Conservation (phyloP, 2,888 invertebrate species). For the Acanthoscelides obtectus region DNA sequence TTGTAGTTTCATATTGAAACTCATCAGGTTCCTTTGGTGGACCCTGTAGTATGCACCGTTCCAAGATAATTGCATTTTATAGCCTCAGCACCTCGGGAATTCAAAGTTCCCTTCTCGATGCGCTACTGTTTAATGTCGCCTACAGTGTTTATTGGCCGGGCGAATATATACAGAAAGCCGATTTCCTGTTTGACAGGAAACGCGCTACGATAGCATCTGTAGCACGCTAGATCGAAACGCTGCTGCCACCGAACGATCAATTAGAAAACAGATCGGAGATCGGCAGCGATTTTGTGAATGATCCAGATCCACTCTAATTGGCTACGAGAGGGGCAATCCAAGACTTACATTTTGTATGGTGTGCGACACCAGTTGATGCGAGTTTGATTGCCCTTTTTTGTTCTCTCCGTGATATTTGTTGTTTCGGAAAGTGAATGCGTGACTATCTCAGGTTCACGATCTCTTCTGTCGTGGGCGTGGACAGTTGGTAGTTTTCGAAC, state of each 20-base stretch:
- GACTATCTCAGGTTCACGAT: not conserved
- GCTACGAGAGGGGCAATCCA: not conserved
- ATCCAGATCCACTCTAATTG: not conserved
- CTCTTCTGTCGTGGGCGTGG: not conserved
- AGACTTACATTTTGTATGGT: not conserved
- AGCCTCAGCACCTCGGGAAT: no score
- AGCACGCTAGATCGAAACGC: constrained; percentile 32
- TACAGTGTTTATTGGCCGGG: constrained; percentile 19
- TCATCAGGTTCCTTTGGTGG: no score
- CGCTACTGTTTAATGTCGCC: constrained; percentile 6
- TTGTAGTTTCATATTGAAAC: no score
- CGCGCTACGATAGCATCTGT: constrained; percentile 32
- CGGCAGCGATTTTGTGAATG: not conserved
- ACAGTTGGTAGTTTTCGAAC: not conserved
- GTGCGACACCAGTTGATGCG: not conserved
- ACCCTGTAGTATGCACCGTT: no score
- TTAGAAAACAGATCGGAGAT: constrained; percentile 10
- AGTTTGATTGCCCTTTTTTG: not conserved
- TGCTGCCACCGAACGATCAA: constrained; percentile 31
- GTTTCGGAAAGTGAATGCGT: not conserved
- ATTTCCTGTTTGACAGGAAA: constrained; percentile 40
- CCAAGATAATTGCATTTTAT: no score
- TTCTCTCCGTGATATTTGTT: not conserved
- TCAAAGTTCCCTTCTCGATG: not conserved
- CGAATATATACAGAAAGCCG: constrained; percentile 25